Conservation (phyloP, 2,113 vertebrate genomes). For the Chlorodrepanis virens region DNA sequence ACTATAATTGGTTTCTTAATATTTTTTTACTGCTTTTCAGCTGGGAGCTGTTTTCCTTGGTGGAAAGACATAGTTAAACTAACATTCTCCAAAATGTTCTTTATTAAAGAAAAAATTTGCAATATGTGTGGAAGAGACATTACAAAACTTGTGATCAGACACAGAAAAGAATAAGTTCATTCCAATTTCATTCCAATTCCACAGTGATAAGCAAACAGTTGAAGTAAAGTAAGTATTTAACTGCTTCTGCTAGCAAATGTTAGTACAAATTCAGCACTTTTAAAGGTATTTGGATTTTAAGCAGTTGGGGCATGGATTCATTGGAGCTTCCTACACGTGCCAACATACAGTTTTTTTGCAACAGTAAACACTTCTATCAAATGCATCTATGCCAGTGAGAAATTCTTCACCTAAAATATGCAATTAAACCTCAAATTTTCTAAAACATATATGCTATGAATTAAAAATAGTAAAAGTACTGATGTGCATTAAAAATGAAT, state of each 20-base stretch:
- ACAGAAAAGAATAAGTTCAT: background rate
- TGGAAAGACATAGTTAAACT: background rate
- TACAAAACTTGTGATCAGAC: background rate
- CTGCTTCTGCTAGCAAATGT: background rate
- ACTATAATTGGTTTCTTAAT: background rate
- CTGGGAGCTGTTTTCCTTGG: background rate
- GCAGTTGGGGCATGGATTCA: background rate
- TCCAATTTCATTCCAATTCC: background rate
- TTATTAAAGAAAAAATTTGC: background rate
- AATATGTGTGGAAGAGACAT: background rate
- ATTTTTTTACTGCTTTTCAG: background rate
- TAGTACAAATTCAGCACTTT: background rate
- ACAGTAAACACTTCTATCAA: background rate
- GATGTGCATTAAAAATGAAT: background rate
- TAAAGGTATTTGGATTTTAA: background rate
- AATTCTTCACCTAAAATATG: background rate
- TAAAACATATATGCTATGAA: background rate
- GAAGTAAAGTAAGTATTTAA: background rate
- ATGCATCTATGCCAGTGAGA: background rate
- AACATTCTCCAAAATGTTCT: background rate
- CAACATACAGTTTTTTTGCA: background rate
- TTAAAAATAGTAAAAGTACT: background rate
- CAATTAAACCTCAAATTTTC: background rate
- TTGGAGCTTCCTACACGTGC: background rate
- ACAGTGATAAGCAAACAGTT: accelerated